Conservation (phyloP, 2,113 vertebrate genomes). For the Capreolus pygargus region DNA sequence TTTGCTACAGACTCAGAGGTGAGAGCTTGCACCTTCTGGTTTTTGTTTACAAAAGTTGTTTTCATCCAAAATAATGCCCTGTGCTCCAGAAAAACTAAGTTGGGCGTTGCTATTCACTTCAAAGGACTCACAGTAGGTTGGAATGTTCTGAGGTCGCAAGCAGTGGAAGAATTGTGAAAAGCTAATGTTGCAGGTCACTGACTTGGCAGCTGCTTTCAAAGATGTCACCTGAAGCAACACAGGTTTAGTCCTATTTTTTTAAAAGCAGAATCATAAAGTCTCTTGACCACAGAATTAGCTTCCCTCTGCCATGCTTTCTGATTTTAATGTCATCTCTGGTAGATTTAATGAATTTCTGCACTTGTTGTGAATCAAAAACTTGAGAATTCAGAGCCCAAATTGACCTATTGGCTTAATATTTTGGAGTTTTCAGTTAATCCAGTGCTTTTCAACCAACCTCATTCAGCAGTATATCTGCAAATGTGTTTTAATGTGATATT, state of each 20-base stretch:
- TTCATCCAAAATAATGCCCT: background rate
- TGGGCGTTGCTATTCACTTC: background rate
- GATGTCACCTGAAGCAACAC: background rate
- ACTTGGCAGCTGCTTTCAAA: background rate
- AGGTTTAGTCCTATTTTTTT: background rate
- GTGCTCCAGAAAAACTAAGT: background rate
- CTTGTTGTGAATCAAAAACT: background rate
- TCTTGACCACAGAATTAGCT: background rate
- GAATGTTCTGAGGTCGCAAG: background rate
- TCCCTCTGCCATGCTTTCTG: background rate
- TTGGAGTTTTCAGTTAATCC: background rate
- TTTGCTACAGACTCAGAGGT: background rate
- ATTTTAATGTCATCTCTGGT: background rate
- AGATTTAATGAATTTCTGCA: background rate
- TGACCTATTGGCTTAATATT: background rate
- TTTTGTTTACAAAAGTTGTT: slow-evolving; percentile 30
- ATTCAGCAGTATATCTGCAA: background rate
- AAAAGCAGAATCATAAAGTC: background rate
- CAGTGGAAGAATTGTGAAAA: background rate
- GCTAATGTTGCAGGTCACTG: background rate
- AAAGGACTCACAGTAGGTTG: background rate
- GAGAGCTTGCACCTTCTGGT: background rate
- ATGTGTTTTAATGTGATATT: background rate
- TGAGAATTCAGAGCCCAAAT: background rate
- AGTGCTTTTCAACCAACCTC: background rate